Base-by-base conservation (phyloP, 2,797 vertebrate species). In the Amniataba percoides region DNA sequence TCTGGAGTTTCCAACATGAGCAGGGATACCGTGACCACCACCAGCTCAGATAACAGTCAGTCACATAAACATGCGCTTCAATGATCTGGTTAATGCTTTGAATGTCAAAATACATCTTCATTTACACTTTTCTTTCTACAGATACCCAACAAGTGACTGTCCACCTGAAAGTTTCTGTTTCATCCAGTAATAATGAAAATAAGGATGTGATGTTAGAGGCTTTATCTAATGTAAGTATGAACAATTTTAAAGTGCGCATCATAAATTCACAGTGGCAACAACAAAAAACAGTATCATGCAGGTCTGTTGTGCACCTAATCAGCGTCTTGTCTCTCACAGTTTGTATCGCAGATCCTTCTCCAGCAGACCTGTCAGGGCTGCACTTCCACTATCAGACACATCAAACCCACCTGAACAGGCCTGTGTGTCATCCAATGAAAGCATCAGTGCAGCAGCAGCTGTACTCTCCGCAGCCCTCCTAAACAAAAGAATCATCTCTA, bases 311-410 rank as follows among this genome's bases (percentile, higher is more conserved):
- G 15, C 23, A 40, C 6, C 56, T 68, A n/a, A 49, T 53, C 12
- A 77, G 1, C 78, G 19, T 71, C 13, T 60, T 53, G 21, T 73
- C 60, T 77, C 4, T 23, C 71, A 53, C 59, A 91, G 89, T 83
- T 90, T 70, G 6, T 81, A 55, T 69, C 51, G 14, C 36, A 78
- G 58, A 34, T 1, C 3, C 18, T 84, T 49, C 31, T 82, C n/a
- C 74, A 16, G 73, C 19, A 16, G 21, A 77, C 21, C 8, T 91
- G 89, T 77, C 45, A 75, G 7, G 71, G 15, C 72, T 92, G 90
- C 77, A 70, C 75, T 13, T 18, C 80, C 2, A 80, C 31, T 15
- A 55, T 88, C 15, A 75, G 49, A 86, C 21, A 9, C 4, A 72
- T 87, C 57, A 78, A 73, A 18, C 31, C 10, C 21, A 53, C 46